phyloP scores from a whole-genome alignment of 2,797 vertebrate species.

The Vipera latastei region DNA sequence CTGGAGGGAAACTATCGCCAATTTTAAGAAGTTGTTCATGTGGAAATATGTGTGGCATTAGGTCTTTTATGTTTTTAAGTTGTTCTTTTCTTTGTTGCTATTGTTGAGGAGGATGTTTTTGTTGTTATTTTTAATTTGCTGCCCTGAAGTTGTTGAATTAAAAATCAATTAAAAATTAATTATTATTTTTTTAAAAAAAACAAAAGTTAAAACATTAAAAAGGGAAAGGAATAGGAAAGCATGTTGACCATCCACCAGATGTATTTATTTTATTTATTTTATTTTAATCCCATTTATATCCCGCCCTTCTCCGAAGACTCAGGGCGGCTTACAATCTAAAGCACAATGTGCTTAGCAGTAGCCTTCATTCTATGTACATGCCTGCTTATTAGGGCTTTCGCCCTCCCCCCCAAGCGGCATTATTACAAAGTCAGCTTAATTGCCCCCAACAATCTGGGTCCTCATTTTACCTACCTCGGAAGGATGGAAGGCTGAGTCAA shows the following conservation, averaged over 20 bases:
- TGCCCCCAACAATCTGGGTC: too few species aligned
- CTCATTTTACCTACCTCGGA: too few species aligned
- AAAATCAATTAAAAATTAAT: background rate
- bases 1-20: background rate
- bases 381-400: too few species aligned
- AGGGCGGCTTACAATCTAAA: too few species aligned
- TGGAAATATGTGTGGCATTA: background rate
- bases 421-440: too few species aligned
- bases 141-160: background rate
- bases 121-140: background rate
- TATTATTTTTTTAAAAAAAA: background rate
- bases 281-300: too few species aligned
- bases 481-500: too few species aligned
- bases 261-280: background rate
- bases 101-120: background rate
- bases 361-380: too few species aligned
- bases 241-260: conserved; percentile 37
- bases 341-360: too few species aligned
- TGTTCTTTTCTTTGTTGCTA: background rate
- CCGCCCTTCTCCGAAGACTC: too few species aligned
- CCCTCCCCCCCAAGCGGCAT: too few species aligned
- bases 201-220: background rate
- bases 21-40: background rate
- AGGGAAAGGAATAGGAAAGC: conserved; percentile 32
- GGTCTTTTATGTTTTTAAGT: background rate